A percentile compares a stretch with the other conserved stretches of the same genome.
These are phyloP conservation scores for Dascyllus trimaculatus DNA, from an alignment of 2,113 vertebrate species.

Conservation along the genomic window DNA sequence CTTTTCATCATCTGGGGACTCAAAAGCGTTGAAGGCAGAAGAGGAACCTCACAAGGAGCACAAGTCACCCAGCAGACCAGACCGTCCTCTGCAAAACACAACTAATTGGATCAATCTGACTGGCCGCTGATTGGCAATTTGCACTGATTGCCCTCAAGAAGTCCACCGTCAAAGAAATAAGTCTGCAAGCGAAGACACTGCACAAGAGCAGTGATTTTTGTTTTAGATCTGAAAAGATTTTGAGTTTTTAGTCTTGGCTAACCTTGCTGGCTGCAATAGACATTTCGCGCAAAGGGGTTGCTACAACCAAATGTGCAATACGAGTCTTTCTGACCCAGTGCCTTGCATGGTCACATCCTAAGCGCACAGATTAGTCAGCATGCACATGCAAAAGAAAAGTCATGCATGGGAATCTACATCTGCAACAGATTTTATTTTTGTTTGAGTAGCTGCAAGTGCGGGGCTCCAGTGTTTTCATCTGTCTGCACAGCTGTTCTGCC, in stretches of 20 bases:
- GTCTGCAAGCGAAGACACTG: slow-evolving; percentile 35
- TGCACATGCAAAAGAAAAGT: slow-evolving; percentile 50
- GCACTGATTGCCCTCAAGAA: slow-evolving; percentile 39
- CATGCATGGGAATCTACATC: slow-evolving; percentile 25
- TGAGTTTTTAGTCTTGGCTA: slow-evolving; percentile 49
- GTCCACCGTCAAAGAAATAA: slow-evolving; percentile 13
- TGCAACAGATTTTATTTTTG: slow-evolving; percentile 18
- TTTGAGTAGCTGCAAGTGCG: slow-evolving; percentile 22
- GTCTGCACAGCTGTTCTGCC: slow-evolving; percentile 48
- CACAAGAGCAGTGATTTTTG: slow-evolving; percentile 29
- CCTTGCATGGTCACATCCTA: slow-evolving; percentile 67
- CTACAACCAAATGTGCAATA: slow-evolving; percentile 75
- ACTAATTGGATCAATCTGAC: slow-evolving; percentile 79
- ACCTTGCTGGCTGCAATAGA: slow-evolving; percentile 59
- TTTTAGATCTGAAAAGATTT: not conserved
- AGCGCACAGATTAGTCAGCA: slow-evolving; percentile 54
- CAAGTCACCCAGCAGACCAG: slow-evolving; percentile 55
- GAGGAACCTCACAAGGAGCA: slow-evolving; percentile 55
- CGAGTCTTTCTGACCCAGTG: slow-evolving; percentile 67
- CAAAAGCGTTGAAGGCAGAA: slow-evolving; percentile 47
- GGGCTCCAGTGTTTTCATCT: slow-evolving; percentile 32
- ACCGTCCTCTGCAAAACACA: slow-evolving; percentile 64
- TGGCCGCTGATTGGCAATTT: slow-evolving; percentile 63
- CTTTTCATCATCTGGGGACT: slow-evolving; percentile 44
- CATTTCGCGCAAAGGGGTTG: slow-evolving; percentile 54